Base-by-base conservation (phyloP, 2,797 vertebrate species). In the Sebastes reedi region DNA sequence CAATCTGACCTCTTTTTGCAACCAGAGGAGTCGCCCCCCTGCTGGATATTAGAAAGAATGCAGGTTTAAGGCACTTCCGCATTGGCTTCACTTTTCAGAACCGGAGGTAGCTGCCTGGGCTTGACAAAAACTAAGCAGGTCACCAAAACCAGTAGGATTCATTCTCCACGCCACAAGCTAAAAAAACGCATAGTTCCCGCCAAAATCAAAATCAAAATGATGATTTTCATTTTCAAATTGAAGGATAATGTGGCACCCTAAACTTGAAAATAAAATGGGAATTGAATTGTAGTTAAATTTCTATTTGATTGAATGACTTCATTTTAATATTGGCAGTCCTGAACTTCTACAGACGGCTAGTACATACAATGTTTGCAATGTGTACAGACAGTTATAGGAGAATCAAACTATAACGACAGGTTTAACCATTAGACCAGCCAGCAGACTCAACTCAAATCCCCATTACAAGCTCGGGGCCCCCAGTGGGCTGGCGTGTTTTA, bases 401-500 rank as follows among this genome's bases (percentile, higher is more conserved):
- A 55, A 64, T 60, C 16, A 62, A 62, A 36, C 7, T 30, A 6
- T 14, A 25, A 59, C 7, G 65, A 39, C 25, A 2, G 6, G 20
- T 74, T 54, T n/a, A 55, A 76, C 9, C 50, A 36, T 52, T 56
- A 39, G 24, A 64, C 22, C 56, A 70, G 29, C 18, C 32, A 85
- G 72, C 72, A 79, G 82, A 88, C 78, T 72, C 74, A 52, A 74
- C 67, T 82, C 46, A 76, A 86, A 65, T 54, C 55, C 58, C 36
- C n/a, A 69, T 39, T 73, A 72, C 16, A 56, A 30, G 62, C 62
- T 62, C 9, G 0, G 10, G 8, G 2, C 25, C 6, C 39, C 5
- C 4, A 13, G n/a, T 34, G 20, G 55, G n/a, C 34, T 3, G 14
- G 22, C 68, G 54, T 25, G 34, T 68, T 82, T 67, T 11, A 73